Evolutionary conservation across 2,888 invertebrate species (phyloP).

Genomic region (Margaritifera margaritifera): DNA sequence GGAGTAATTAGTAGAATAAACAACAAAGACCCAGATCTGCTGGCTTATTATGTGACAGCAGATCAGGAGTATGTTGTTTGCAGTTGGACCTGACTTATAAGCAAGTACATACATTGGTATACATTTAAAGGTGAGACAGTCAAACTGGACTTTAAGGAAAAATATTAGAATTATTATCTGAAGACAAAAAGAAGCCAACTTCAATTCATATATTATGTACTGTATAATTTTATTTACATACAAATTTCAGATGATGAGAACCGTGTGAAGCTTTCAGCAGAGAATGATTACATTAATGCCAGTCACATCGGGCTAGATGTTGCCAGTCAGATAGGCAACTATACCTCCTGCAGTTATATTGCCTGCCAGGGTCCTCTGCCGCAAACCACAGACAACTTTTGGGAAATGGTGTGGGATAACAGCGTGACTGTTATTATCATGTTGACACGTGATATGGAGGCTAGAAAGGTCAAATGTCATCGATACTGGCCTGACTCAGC

Average conservation of each 20-base stretch:
- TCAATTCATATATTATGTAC: too few relatives aligned
- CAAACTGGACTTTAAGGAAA: too few relatives aligned
- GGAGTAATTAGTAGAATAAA: too few relatives aligned
- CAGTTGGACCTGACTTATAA: too few relatives aligned
- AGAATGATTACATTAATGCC: slow-evolving; percentile 69
- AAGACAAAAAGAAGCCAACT: too few relatives aligned
- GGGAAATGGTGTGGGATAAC: slow-evolving; percentile 99
- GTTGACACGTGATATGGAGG: slow-evolving; percentile 91
- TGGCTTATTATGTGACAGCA: too few relatives aligned
- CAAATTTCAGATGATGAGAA: slow-evolving; percentile 64
- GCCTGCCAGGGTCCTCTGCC: slow-evolving; percentile 84
- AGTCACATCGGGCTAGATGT: slow-evolving; percentile 57
- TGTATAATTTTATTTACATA: too few relatives aligned
- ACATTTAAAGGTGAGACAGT: too few relatives aligned
- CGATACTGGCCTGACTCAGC: slow-evolving; percentile 89
- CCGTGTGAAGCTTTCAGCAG: slow-evolving; percentile 53
- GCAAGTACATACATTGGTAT: too few relatives aligned
- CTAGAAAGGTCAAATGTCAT: slow-evolving; percentile 94
- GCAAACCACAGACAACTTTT: slow-evolving; percentile 94
- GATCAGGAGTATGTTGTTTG: too few relatives aligned
- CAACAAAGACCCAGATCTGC: too few relatives aligned
- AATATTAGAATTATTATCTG: too few relatives aligned
- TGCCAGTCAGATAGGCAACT: slow-evolving; percentile 27
- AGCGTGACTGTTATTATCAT: slow-evolving; percentile 87
- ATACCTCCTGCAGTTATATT: slow-evolving; percentile 52